Evolutionary conservation across 2,113 vertebrate genomes (phyloP), one percentile per base, ranked within the genome.

Genomic region (Ictidomys tridecemlineatus): DNA sequence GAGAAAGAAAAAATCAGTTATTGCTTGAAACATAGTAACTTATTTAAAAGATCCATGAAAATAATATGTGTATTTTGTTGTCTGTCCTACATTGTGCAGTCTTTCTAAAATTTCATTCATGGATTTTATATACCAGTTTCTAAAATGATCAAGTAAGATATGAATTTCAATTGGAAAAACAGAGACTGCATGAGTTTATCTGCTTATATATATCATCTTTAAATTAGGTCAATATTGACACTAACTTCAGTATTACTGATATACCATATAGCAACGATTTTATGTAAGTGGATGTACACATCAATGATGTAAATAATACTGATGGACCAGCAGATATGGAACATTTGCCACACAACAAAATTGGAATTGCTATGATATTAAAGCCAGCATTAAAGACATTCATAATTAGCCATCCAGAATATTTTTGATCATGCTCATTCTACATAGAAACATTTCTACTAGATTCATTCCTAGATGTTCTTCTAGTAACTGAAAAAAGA

Each of bases 401-500:
- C 1, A 17, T 69, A 37, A 56, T 65, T 74, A 80, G 30, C 24
- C 76, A 82, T 28, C 32, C 87, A 37, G 37, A 92, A 51, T 93
- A 83, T 42, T 89, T 93, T 89, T 84, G 78, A 39, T 91, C 30
- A 91, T 22, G 28, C 26, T 88, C 90, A 14, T 77, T 87, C 56
- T 45, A 53, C 77, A 92, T n/a, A 80, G 77, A 95, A 95, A 77
- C 9, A 92, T 89, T 91, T 53, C 6, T 22, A 67, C 17, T 45
- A 74, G 39, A 87, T 89, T 90, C 73, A 93, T 72, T 95, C 39
- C 11, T 48, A 89, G 80, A 83, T 88, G 56, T 94, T 94, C 63
- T 96, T 91, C 93, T 56, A 95, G 95, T 93, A 63, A 70, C 53
- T 92, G 34, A 85, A 94, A 94, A 45, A 95, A 51, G 51, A 77